A percentile compares a stretch with the other conserved stretches of the same genome.
These are phyloP conservation scores for Drosophila pandora DNA, from an alignment of 1,140 invertebrate species.

Conservation along the genomic window DNA sequence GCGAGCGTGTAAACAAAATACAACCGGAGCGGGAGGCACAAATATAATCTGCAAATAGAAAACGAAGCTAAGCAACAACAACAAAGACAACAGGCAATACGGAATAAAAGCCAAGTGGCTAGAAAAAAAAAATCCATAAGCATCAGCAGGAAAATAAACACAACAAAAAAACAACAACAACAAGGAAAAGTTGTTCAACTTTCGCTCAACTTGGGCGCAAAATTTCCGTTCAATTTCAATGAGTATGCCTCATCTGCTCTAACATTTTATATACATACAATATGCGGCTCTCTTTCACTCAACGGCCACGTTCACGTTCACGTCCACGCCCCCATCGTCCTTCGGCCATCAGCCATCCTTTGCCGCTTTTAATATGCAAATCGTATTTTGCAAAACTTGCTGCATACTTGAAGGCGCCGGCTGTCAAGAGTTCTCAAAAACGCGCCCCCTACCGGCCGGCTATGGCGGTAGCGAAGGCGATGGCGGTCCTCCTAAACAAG, in stretches of 20 bases:
- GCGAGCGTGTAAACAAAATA: slow-evolving; percentile 64
- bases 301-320: too few relatives aligned
- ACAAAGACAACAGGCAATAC: slow-evolving; percentile 14
- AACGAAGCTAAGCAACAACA: slow-evolving; percentile 28
- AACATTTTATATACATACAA: not conserved
- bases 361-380: slow-evolving; percentile 51
- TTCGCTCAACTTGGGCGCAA: slow-evolving; percentile 51
- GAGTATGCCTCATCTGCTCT: slow-evolving; percentile 15
- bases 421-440: slow-evolving; percentile 46
- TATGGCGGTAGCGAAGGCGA: too few relatives aligned
- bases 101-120: slow-evolving; percentile 27
- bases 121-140: slow-evolving; percentile 27
- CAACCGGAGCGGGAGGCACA: not conserved
- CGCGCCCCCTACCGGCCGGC: too few relatives aligned
- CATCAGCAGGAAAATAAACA: slow-evolving; percentile 18
- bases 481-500: slow-evolving; percentile 15
- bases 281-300: not conserved
- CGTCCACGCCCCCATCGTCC: not conserved
- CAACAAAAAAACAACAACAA: slow-evolving; percentile 5
- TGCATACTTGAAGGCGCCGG: slow-evolving; percentile 60
- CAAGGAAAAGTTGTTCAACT: slow-evolving; percentile 38
- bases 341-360: not conserved
- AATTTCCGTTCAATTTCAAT: slow-evolving; percentile 54
- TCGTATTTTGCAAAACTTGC: slow-evolving; percentile 61
- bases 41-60: slow-evolving; percentile 58